A percentile compares a stretch with the other conserved stretches of the same genome.
Conservation (phyloP, 2,797 vertebrate species). For the Amblyraja radiata region DNA sequence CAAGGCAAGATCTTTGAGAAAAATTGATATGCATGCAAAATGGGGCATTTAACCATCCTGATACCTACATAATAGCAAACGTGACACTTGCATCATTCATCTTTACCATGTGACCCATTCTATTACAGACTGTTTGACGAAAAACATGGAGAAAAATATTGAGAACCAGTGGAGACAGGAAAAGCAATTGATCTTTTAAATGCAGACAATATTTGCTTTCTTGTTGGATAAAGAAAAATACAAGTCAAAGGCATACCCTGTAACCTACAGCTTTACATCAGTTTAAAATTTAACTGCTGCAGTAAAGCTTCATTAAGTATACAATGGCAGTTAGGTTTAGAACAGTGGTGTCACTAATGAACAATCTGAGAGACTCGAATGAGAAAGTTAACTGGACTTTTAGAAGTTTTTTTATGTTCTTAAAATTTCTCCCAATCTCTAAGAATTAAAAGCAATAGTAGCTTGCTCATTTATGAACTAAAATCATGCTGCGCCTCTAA, state of each 20-base stretch:
- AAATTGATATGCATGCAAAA: constrained; percentile 59
- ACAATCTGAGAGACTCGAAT: neutral
- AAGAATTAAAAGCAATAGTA: too few species aligned
- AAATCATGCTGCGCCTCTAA: too few species aligned
- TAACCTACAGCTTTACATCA: constrained; percentile 43
- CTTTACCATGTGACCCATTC: constrained; percentile 96
- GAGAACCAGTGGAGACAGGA: neutral
- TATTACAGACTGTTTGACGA: constrained; percentile 85
- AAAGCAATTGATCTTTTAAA: neutral
- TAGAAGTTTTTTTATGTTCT: too few species aligned
- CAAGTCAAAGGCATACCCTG: constrained; percentile 37
- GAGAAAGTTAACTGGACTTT: neutral
- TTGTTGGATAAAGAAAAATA: neutral
- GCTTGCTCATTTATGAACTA: too few species aligned
- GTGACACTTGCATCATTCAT: constrained; percentile 78
- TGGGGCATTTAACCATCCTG: constrained; percentile 51
- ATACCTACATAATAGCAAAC: constrained; percentile 82
- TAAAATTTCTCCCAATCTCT: too few species aligned
- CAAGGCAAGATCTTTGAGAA: constrained; percentile 33
- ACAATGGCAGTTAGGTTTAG: neutral
- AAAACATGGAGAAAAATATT: constrained; percentile 57
- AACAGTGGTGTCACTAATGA: neutral
- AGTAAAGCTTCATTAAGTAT: neutral
- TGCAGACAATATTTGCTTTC: neutral
- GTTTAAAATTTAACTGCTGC: neutral